Evolutionary conservation across 2,888 invertebrate genomes (phyloP), one percentile per base, ranked within the genome.

Genomic region (Callinectes sapidus): DNA sequence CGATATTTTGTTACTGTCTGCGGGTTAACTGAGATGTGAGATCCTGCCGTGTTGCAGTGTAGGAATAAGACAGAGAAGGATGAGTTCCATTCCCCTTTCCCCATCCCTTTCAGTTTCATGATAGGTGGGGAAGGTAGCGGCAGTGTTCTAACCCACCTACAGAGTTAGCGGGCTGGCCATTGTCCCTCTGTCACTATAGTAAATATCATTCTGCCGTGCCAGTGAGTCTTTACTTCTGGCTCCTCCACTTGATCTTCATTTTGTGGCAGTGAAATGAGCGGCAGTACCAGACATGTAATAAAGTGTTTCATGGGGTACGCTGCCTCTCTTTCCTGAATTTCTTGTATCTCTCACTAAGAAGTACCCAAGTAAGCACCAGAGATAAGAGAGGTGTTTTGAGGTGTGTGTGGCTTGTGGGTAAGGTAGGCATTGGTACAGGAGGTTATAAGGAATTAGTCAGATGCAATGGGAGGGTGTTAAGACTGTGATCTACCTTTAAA

Each of bases 401-500:
- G 35, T 81, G 81, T 81, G 10, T 71, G 18, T 28, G n/a, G 10
- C 28, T 81, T 32, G 81, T 81, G 81, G 16, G 81, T 2, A n/a
- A 28, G 28, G 10, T 77, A 13, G 71, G 28, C 13, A 77, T 10
- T 71, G n/a, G 71, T 71, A 13, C 28, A 71, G 28, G 71, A 28
- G 71, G n/a, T 23, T 71, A 28, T 71, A 10, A 71, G 71, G 71
- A 35, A 35, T n/a, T 13, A 81, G 81, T 35, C 81, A 35, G 81
- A n/a, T 35, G 10, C 13, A 35, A 18, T 35, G 35, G 77, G 35
- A 81, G 81, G 87, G 87, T 32, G 55, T 87, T 16, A 54, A 23
- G 54, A 87, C 87, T 18, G n/a, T 91, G 85, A 91, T 81, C 66
- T 81, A 42, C 87, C 39, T 77, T 86, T 54, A 77, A 77, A 61